Base-by-base conservation (phyloP, 2,113 vertebrate genomes). In the Myocastor coypus region DNA sequence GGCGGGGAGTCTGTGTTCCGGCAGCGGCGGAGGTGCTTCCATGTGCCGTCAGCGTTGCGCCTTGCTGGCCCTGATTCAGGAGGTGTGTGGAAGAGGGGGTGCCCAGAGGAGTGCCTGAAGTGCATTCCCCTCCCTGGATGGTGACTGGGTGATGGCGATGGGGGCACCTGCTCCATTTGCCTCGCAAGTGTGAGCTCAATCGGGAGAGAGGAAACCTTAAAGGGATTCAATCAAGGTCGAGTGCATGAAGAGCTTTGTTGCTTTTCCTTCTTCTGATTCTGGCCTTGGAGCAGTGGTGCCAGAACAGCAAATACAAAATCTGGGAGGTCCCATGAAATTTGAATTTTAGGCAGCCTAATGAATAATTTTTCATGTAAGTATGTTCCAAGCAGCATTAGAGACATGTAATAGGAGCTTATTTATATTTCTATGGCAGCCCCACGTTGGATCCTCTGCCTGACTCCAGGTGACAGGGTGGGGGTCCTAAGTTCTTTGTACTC, bases 221-320 rank as follows among this genome's bases (percentile, higher is more conserved):
- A 89, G 78, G 28, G 17, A 24, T 78, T 86, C 19, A 3, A 66
- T 61, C 89, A 57, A 11, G 46, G 28, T 55, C 63, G 42, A 20
- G 37, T 28, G 14, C 0, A 40, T 12, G n/a, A 30, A 86, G 46
- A 89, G 11, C n/a, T 68, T 63, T 78, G 55, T 85, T 83, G 16
- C 69, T 91, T 78, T 84, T 91, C 20, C 24, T 73, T 69, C n/a
- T 73, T 71, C 50, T 16, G 13, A 30, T 17, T 92, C 40, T 83
- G 46, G 19, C 71, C 73, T 91, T 82, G 50, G 34, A 32, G 50
- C 32, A 50, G 3, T 13, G 40, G 64, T 46, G 28, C 75, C 73
- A 64, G 84, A 81, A 57, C 1, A 30, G 12, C n/a, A 66, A 68
- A 52, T 94, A 50, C 61, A 87, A 94, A 91, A 84, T 78, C n/a